Percentiles rank a stretch among this genome's conserved stretches.
These are phyloP conservation scores for Puma concolor DNA, from an alignment of 2,113 vertebrate genomes.

Conservation along the genomic window DNA sequence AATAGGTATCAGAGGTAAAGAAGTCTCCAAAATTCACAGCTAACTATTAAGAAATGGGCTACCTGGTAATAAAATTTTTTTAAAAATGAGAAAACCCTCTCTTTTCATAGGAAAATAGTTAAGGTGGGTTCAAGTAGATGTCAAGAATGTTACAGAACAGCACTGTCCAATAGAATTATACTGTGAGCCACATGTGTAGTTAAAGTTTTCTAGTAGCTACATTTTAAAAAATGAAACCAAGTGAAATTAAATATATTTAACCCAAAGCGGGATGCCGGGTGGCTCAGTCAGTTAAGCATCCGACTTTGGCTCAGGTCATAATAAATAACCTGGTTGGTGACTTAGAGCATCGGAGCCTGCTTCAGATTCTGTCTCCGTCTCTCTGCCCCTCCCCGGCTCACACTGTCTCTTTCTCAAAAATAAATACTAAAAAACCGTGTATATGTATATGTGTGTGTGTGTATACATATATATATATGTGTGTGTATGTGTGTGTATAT, in stretches of 20 bases:
- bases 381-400: no score
- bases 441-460: no score
- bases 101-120: background rate
- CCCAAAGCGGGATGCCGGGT: no score
- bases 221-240: background rate
- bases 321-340: no score
- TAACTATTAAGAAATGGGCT: background rate
- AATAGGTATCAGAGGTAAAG: background rate
- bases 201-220: background rate
- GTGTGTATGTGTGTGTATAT: accelerated
- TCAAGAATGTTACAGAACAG: background rate
- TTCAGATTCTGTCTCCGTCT: no score
- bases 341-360: no score
- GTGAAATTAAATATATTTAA: background rate
- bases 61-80: background rate
- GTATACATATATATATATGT: accelerated
- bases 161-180: background rate
- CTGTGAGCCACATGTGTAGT: background rate
- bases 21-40: background rate
- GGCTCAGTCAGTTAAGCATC: no score
- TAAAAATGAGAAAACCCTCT: background rate
- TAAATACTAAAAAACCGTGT: no score
- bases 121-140: background rate
- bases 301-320: no score
- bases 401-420: no score